Evolutionary conservation across 1,140 invertebrate species (phyloP), one percentile per base, ranked within the genome.

Genomic region (Linepithema humile): DNA sequence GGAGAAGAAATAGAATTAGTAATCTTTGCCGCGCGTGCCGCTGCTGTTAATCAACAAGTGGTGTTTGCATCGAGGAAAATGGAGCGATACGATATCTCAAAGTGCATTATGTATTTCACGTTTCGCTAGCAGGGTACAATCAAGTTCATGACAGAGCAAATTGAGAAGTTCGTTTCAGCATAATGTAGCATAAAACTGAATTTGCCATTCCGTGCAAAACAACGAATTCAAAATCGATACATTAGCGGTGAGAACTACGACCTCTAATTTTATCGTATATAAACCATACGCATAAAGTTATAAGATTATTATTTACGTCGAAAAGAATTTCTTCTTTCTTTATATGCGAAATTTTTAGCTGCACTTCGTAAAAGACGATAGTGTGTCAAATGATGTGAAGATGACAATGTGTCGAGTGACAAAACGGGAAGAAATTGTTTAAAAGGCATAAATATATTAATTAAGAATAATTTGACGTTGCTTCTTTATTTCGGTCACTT

Each of bases 71-170:
- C 55, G 55, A 15, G 26, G 17, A 59, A 26, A 26, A 26, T 23
- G 26, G 23, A 29, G 10, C 23, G 26, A 26, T 26, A 26, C 26
- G 55, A 59, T 59, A 59, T 59, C 55, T 29, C 23, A 32, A 32
- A 59, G 55, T 59, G 55, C 26, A 59, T 59, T 59, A n/a, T n/a
- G n/a, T n/a, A 59, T 87, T 12, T 85, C 86, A 40, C 83, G 83
- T 62, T 89, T 88, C 17, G 90, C 74, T 1, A 94, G 91, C 20
- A 92, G 89, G 40, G 91, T 88, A 88, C 23, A 59, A 59, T 59
- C 55, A 9, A 59, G 55, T 32, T 59, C 55, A 26, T 59, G 55
- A 59, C 55, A n/a, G n/a, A n/a, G n/a, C n/a, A 59, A 32, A 32
- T 29, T 59, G 55, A 59, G 55, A 32, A 29, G 55, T 59, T 59